Conservation (phyloP, 64 coral and sea anemone genomes). For the Anthopleura sola region DNA sequence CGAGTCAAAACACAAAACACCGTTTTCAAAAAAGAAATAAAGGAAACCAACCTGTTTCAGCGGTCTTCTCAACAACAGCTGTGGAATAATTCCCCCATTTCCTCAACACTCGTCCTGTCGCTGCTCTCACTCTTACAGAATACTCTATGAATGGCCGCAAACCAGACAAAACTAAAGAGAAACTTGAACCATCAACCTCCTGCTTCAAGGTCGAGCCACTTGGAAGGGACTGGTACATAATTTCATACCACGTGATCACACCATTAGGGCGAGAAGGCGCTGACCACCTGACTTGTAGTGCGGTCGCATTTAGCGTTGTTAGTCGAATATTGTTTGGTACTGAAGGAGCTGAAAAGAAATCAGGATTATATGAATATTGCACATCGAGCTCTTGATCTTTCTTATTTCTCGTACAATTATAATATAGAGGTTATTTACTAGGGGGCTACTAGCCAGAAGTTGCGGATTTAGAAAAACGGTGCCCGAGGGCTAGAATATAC, state of each 20-base stretch:
- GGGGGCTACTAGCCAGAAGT: no score
- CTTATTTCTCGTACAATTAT: no score
- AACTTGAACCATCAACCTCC: slow-evolving; percentile 1
- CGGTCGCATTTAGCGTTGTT: slow-evolving; percentile 52
- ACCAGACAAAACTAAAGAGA: slow-evolving; percentile 22
- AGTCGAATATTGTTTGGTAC: slow-evolving; percentile 28
- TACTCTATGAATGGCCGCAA: slow-evolving; percentile 67
- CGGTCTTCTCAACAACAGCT: slow-evolving; percentile 36
- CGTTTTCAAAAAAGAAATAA: not conserved
- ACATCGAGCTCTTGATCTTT: no score
- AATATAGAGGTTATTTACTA: no score
- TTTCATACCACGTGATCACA: slow-evolving; percentile 61
- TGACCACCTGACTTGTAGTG: slow-evolving; percentile 53
- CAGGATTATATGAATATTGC: not conserved
- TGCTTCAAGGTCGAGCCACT: slow-evolving; percentile 34
- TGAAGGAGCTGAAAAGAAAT: slow-evolving; percentile 53
- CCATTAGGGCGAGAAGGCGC: slow-evolving; percentile 63
- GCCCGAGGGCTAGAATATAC: no score
- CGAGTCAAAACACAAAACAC: not conserved
- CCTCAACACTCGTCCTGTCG: slow-evolving; percentile 27
- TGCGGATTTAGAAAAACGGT: no score
- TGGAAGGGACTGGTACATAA: slow-evolving; percentile 46
- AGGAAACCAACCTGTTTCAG: slow-evolving; percentile 63
- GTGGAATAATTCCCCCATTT: slow-evolving; percentile 86
- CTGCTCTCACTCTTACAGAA: slow-evolving; percentile 56